A percentile compares a stretch with the other conserved stretches of the same genome.
These are phyloP conservation scores for Melieria picta DNA, from an alignment of 2,888 invertebrate species.

Conservation along the genomic window DNA sequence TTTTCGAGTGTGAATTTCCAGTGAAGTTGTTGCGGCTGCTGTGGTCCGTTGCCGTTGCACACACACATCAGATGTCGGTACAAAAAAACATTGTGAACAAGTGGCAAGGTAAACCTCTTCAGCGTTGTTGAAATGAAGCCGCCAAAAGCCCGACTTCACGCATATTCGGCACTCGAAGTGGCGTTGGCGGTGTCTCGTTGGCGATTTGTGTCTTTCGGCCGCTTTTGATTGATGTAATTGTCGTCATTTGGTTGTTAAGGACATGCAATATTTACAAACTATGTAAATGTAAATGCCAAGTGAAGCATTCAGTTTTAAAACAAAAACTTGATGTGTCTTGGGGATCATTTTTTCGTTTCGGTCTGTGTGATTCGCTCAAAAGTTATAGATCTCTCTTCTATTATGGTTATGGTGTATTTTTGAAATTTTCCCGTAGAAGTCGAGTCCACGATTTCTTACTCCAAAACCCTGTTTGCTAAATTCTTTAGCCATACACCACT, in stretches of 20 bases:
- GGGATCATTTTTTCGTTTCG: too few species aligned
- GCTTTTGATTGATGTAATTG: not conserved
- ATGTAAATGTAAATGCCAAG: too few species aligned
- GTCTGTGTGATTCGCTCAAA: too few species aligned
- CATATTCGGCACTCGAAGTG: conserved; percentile 23
- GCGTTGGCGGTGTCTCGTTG: not conserved
- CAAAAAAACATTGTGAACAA: conserved; percentile 19
- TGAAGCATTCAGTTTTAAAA: too few species aligned
- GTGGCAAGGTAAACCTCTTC: conserved; percentile 13
- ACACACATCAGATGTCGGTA: conserved; percentile 22
- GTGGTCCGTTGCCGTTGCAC: conserved; percentile 24
- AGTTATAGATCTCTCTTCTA: too few species aligned
- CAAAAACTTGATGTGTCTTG: too few species aligned
- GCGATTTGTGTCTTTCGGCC: not conserved
- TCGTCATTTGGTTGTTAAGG: conserved; percentile 1
- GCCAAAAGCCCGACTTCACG: conserved; percentile 29
- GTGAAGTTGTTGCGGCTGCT: conserved; percentile 35
- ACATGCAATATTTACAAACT: conserved; percentile 16
- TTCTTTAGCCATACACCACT: too few species aligned
- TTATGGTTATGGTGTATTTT: too few species aligned
- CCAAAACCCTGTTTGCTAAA: too few species aligned
- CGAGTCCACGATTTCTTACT: too few species aligned
- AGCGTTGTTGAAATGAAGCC: conserved; percentile 37
- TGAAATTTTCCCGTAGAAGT: too few species aligned
- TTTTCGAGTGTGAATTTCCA: conserved; percentile 37